These are phyloP conservation scores for Temnothorax curvispinosus DNA, from an alignment of 1,140 invertebrate species.

Conservation along the genomic window DNA sequence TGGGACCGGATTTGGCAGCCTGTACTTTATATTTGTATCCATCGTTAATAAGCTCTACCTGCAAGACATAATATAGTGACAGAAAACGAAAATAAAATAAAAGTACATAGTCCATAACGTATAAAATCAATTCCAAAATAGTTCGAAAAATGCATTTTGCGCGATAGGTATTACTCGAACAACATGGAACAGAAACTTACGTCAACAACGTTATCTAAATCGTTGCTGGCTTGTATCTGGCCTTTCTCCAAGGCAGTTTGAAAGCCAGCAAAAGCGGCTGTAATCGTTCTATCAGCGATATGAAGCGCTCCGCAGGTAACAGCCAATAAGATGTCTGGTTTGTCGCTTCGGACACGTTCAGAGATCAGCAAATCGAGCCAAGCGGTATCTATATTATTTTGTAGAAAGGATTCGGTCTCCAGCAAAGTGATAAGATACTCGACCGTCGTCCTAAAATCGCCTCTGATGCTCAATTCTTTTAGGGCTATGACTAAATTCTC, in stretches of 20 bases:
- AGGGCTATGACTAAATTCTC: conserved; percentile 98
- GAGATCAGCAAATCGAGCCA: conserved; percentile 99
- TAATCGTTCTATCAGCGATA: conserved; percentile 96
- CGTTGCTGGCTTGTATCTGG: conserved; percentile 97
- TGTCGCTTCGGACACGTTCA: conserved; percentile 97
- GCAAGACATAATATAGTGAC: conserved; percentile 43
- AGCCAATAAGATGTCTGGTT: conserved; percentile 96
- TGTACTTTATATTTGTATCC: conserved; percentile 96
- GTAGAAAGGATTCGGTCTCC: conserved; percentile 96
- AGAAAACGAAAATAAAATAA: not conserved
- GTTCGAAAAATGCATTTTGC: not conserved
- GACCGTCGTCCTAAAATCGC: conserved; percentile 99
- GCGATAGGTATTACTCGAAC: not conserved
- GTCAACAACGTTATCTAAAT: conserved; percentile 95
- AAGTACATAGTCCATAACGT: not conserved
- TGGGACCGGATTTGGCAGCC: conserved; percentile 96
- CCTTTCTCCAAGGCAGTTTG: conserved; percentile 97
- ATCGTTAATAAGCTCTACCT: conserved; percentile 95
- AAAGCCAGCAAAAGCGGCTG: conserved; percentile 92
- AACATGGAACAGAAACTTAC: conserved; percentile 81
- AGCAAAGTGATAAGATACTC: conserved; percentile 98
- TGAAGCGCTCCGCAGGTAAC: conserved; percentile 98
- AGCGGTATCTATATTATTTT: conserved; percentile 97
- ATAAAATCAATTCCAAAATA: not conserved
- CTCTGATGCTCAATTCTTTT: conserved; percentile 98